These are phyloP conservation scores for Sympetrum striolatum DNA, from an alignment of 2,888 invertebrate species.

Conservation along the genomic window DNA sequence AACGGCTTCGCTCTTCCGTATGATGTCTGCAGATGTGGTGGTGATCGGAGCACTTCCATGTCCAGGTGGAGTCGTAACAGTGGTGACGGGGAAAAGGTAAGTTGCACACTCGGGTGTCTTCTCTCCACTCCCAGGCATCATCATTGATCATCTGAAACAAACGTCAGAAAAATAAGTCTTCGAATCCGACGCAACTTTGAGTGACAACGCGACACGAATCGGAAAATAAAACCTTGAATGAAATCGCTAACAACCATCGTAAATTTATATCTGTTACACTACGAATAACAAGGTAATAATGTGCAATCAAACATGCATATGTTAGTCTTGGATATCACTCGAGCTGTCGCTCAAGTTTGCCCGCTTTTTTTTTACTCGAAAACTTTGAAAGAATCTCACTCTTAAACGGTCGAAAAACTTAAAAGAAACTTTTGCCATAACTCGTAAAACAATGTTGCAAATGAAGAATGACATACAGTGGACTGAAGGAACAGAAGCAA, in stretches of 20 bases:
- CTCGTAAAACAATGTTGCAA: no score
- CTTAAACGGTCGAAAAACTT: no score
- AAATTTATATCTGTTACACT: not conserved
- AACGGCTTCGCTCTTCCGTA: conserved; percentile 53
- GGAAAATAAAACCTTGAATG: not conserved
- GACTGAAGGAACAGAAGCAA: no score
- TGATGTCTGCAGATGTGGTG: conserved; percentile 44
- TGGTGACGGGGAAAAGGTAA: conserved; percentile 52
- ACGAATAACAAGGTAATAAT: no score
- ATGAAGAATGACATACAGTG: no score
- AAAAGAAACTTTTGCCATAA: no score
- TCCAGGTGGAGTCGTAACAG: conserved; percentile 48
- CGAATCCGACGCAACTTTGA: not conserved
- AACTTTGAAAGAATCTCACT: not conserved
- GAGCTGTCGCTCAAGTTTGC: not conserved
- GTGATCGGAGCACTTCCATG: conserved; percentile 48
- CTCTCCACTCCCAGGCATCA: conserved; percentile 72
- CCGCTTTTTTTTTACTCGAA: not conserved
- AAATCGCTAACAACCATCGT: not conserved
- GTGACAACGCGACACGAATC: not conserved
- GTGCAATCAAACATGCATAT: no score
- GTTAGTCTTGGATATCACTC: not conserved
- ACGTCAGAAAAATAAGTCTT: not conserved
- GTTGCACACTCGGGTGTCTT: conserved; percentile 53
- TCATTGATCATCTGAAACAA: conserved; percentile 69